Evolutionary conservation across 2,113 vertebrate genomes (phyloP).

Genomic region (Trichechus manatus): DNA sequence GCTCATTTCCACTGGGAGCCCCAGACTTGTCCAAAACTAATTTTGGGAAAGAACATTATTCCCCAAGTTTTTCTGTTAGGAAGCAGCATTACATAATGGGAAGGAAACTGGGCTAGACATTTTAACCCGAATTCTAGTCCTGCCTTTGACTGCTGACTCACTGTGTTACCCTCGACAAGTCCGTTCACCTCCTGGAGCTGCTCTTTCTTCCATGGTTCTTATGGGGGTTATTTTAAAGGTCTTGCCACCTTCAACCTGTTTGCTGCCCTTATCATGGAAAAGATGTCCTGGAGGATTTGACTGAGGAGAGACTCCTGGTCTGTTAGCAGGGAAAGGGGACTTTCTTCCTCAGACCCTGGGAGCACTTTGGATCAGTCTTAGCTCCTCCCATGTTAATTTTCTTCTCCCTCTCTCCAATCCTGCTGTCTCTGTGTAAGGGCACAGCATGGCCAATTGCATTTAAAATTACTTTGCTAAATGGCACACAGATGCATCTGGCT

Average conservation of each 20-base stretch:
- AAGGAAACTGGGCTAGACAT: background rate
- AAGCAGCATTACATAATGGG: background rate
- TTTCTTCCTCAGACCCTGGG: background rate
- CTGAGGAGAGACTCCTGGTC: background rate
- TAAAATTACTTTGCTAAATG: slow-evolving; percentile 54
- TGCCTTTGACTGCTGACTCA: background rate
- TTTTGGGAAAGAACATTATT: background rate
- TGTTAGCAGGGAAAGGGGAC: background rate
- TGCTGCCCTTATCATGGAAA: background rate
- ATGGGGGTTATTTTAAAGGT: background rate
- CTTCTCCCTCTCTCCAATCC: background rate
- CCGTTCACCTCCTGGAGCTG: background rate
- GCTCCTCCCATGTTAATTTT: background rate
- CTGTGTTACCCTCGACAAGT: background rate
- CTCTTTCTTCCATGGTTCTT: background rate
- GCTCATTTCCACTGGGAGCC: background rate
- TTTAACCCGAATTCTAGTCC: background rate
- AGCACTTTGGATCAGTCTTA: background rate
- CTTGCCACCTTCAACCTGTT: background rate
- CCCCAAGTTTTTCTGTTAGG: background rate
- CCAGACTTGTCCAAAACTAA: background rate
- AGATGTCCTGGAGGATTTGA: background rate
- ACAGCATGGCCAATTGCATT: background rate
- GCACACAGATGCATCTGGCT: background rate
- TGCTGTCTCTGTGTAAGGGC: background rate